Evolutionary conservation across 2,888 invertebrate genomes (phyloP).

Genomic region (Tricholauxania praeusta): DNA sequence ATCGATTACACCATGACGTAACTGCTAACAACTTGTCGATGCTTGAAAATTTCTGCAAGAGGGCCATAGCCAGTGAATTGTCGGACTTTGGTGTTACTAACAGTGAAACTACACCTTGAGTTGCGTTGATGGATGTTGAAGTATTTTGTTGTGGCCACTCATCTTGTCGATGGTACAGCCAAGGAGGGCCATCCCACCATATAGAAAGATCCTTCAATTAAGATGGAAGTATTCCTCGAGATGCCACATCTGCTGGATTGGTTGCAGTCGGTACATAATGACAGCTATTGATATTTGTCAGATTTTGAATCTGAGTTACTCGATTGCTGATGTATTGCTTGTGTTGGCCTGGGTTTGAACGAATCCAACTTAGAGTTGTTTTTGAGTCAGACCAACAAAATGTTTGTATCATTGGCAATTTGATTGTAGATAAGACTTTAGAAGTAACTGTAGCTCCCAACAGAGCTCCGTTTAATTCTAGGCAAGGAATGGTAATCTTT

Average conservation of each 20-base stretch:
- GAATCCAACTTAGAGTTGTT: conserved; percentile 35
- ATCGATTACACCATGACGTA: conserved; percentile 24
- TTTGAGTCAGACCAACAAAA: conserved; percentile 37
- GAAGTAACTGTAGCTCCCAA: conserved; percentile 32
- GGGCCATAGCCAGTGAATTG: neutral
- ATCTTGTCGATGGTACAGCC: no score
- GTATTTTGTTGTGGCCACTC: neutral
- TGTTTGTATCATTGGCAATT: conserved; percentile 16
- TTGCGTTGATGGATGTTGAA: neutral
- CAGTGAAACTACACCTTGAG: neutral
- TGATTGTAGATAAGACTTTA: conserved; percentile 23
- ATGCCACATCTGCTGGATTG: no score
- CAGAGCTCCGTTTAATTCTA: conserved; percentile 39
- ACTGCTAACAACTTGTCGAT: conserved; percentile 15
- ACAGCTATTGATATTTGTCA: no score
- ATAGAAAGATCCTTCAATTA: no score
- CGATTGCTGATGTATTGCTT: conserved; percentile 37
- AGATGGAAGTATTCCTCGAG: no score
- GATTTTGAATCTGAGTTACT: conserved; percentile 13
- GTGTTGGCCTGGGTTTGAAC: conserved; percentile 37
- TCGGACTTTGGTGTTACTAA: neutral
- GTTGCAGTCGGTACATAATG: no score
- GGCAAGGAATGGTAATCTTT: conserved; percentile 37
- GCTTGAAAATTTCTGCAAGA: conserved; percentile 4
- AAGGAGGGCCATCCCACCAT: neutral